phyloP scores from a whole-genome alignment of 2,888 invertebrate genomes.

The Tetropium fuscum region DNA sequence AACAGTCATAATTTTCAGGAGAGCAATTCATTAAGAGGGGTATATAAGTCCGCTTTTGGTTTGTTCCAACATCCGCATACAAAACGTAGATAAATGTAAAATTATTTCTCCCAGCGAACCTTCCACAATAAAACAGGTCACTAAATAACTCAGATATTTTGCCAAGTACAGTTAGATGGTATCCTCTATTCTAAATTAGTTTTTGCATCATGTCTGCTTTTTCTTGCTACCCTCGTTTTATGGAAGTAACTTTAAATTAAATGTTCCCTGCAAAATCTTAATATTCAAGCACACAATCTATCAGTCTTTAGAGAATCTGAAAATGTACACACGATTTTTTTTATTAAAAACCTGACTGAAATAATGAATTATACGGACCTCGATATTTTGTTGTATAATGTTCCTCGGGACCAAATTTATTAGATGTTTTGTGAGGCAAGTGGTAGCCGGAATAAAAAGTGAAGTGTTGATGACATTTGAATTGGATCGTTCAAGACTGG shows the following conservation, averaged over 20 bases:
- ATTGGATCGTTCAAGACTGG: too few relatives aligned
- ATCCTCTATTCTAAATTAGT: not conserved
- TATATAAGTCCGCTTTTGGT: constrained; percentile 1
- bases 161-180: constrained; percentile 44
- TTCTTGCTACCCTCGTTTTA: constrained; percentile 4
- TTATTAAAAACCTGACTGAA: constrained; percentile 3
- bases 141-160: constrained; percentile 41
- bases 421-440: not conserved
- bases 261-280: constrained; percentile 4
- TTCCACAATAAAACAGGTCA: constrained; percentile 37
- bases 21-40: constrained; percentile 36
- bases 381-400: too few relatives aligned
- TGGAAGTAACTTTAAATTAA: constrained; percentile 4
- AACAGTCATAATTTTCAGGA: constrained; percentile 35
- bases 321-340: constrained; percentile 4
- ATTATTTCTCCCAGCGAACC: constrained; percentile 47
- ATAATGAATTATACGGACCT: not conserved
- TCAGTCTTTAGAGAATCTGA: constrained; percentile 10
- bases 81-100: constrained; percentile 49
- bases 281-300: constrained; percentile 1
- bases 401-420: not conserved
- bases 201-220: constrained; percentile 10
- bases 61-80: constrained; percentile 19
- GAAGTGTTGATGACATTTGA: too few relatives aligned
- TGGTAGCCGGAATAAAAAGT: too few relatives aligned